Percentiles rank a stretch among this genome's conserved stretches.
phyloP scores from a whole-genome alignment of 2,888 invertebrate genomes.

The Andrena fulva region DNA sequence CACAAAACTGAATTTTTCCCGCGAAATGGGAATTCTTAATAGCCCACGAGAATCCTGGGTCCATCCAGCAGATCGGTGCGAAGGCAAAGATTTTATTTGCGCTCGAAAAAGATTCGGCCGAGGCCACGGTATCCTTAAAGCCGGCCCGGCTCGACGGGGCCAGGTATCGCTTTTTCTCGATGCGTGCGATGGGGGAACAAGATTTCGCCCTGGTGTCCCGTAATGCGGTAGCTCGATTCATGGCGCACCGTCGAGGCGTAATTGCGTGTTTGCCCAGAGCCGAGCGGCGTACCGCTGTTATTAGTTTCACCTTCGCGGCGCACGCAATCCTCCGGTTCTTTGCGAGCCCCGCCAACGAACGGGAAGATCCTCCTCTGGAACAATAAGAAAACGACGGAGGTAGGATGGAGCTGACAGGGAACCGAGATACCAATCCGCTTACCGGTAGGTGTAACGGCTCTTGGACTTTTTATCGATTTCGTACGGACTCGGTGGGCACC shows the following conservation, averaged over 20 bases:
- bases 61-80: neutral
- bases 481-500: slow-evolving; percentile 10
- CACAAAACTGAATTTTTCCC: too few relatives aligned
- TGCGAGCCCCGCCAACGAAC: slow-evolving; percentile 37
- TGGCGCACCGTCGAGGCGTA: slow-evolving; percentile 68
- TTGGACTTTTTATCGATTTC: slow-evolving; percentile 61
- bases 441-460: slow-evolving; percentile 62
- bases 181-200: slow-evolving; percentile 52
- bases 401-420: slow-evolving; percentile 63
- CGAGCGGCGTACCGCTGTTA: slow-evolving; percentile 71
- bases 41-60: too few relatives aligned
- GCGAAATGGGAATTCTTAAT: too few relatives aligned
- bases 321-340: slow-evolving; percentile 60
- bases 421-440: slow-evolving; percentile 62
- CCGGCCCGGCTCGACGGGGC: slow-evolving; percentile 9
- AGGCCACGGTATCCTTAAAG: slow-evolving; percentile 1
- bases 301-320: slow-evolving; percentile 78
- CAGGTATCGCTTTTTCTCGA: slow-evolving; percentile 54
- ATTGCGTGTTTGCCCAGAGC: slow-evolving; percentile 80
- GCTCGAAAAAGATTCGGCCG: neutral
- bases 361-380: slow-evolving; percentile 52
- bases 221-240: slow-evolving; percentile 74
- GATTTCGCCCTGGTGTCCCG: slow-evolving; percentile 66
- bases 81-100: slow-evolving; percentile 25
- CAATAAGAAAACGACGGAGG: slow-evolving; percentile 65